Conservation (phyloP, 2,888 invertebrate species). For the Eumacrocentrus americanus region DNA sequence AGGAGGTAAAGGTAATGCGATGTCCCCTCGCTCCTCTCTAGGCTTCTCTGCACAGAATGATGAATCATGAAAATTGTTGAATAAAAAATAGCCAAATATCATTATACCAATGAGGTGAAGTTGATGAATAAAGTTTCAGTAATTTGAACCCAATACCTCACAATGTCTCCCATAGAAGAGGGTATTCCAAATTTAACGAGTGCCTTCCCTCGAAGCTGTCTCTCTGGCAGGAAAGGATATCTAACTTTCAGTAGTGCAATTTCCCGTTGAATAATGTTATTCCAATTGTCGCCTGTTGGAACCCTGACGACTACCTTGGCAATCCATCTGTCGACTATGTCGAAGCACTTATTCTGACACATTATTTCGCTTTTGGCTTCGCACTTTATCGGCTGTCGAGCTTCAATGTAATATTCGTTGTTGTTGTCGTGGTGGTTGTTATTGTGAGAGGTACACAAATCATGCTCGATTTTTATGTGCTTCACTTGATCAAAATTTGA, state of each 20-base stretch:
- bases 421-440: conserved; percentile 14
- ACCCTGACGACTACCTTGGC: conserved; percentile 17
- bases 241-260: conserved; percentile 35
- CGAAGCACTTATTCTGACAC: conserved; percentile 19
- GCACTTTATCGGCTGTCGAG: neutral
- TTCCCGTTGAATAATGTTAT: conserved; percentile 30
- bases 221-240: conserved; percentile 38
- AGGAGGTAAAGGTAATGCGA: no score
- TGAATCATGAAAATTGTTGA: no score
- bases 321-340: conserved; percentile 32
- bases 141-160: no score
- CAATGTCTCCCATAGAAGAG: conserved; percentile 34
- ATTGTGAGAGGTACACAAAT: no score
- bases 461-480: conserved; percentile 4
- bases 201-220: conserved; percentile 39
- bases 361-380: neutral
- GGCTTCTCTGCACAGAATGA: no score
- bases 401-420: conserved; percentile 7
- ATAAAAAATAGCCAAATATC: no score
- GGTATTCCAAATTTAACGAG: conserved; percentile 34
- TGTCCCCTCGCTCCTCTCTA: no score
- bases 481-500: neutral
- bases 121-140: no score
- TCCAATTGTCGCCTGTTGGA: conserved; percentile 23
- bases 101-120: no score